These are phyloP conservation scores for Eptesicus fuscus DNA, from an alignment of 2,113 vertebrate genomes.

Conservation along the genomic window DNA sequence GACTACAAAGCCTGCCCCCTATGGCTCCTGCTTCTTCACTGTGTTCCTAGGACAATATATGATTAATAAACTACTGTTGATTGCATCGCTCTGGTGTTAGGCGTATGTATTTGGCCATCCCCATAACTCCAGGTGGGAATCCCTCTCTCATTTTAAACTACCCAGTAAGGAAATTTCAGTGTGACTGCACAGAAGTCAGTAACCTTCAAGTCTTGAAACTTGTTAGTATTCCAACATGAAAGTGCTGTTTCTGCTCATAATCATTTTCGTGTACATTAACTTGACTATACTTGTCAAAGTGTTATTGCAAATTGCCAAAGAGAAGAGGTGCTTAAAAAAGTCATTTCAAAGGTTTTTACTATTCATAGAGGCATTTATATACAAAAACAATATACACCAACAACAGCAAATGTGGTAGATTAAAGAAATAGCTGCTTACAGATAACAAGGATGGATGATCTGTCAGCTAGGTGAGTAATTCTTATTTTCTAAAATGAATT, in stretches of 20 bases:
- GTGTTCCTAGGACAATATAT: background rate
- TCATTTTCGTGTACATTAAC: background rate
- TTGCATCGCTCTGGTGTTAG: background rate
- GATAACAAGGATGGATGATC: background rate
- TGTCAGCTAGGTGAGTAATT: background rate
- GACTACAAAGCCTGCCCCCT: background rate
- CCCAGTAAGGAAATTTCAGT: background rate
- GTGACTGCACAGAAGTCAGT: background rate
- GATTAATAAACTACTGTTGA: background rate
- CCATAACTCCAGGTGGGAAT: background rate
- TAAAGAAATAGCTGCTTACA: background rate
- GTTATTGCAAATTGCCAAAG: background rate
- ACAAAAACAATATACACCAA: background rate
- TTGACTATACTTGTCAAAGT: background rate
- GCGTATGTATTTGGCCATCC: background rate
- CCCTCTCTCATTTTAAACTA: background rate
- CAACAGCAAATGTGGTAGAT: background rate
- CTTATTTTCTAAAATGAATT: background rate
- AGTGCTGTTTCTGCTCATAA: background rate
- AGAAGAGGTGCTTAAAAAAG: background rate
- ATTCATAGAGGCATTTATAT: background rate
- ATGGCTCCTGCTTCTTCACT: background rate
- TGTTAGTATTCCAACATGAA: background rate
- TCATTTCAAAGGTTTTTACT: background rate
- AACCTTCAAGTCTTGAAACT: background rate